phyloP scores from a whole-genome alignment of 2,797 vertebrate species.

The Chromobotia macracanthus region DNA sequence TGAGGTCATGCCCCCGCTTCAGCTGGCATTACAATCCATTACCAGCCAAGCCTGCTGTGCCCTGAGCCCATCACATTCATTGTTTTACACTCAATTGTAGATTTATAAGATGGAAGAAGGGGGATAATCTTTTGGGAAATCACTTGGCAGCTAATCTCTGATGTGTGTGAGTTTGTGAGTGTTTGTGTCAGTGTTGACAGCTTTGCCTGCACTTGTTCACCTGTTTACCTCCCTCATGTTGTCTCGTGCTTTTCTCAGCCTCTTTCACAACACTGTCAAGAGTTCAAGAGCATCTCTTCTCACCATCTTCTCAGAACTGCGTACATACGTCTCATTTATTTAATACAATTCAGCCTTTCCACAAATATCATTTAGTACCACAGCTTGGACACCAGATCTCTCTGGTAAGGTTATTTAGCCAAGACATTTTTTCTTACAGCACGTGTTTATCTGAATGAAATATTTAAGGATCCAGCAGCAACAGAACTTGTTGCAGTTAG shows the following conservation, averaged over 20 bases:
- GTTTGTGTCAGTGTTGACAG: constrained; percentile 19
- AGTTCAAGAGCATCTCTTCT: constrained; percentile 37
- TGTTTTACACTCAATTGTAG: constrained; percentile 16
- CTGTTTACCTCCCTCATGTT: constrained; percentile 31
- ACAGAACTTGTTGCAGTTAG: constrained; percentile 24
- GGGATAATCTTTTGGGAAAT: constrained; percentile 15
- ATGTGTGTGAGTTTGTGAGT: neutral
- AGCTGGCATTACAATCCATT: constrained; percentile 43
- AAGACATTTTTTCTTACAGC: neutral
- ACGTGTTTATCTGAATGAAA: constrained; percentile 31
- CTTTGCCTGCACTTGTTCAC: constrained; percentile 28
- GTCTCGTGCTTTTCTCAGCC: neutral
- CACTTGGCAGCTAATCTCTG: constrained; percentile 7
- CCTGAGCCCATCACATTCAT: constrained; percentile 22
- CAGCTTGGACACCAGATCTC: constrained; percentile 17
- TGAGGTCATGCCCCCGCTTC: neutral
- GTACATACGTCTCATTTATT: constrained; percentile 26
- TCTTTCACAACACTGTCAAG: constrained; percentile 43
- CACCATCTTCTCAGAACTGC: constrained; percentile 1
- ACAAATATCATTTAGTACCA: constrained; percentile 32
- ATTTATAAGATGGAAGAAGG: constrained; percentile 1
- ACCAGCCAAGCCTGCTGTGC: constrained; percentile 17
- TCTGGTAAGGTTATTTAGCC: constrained; percentile 1
- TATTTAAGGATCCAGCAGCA: constrained; percentile 25
- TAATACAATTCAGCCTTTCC: constrained; percentile 16